Base-by-base conservation (phyloP, 2,113 vertebrate genomes). In the Amblyornis subalaris region DNA sequence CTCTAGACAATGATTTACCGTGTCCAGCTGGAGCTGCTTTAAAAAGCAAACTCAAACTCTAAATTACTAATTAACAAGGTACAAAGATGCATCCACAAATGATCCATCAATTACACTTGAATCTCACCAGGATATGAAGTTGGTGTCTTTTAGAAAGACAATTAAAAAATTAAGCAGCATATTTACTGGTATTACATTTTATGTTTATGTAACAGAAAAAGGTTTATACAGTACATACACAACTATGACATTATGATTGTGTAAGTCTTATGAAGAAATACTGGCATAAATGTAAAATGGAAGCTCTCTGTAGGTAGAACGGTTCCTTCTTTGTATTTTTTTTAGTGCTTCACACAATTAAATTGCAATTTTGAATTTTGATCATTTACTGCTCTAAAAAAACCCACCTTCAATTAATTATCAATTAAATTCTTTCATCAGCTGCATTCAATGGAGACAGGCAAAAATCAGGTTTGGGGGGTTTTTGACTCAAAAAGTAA, bases 11-110 rank as follows among this genome's bases (percentile, higher is more conserved):
- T 85, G 62, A 96, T 92, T 81, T 95, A 92, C 75, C 80, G 33
- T 67, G 87, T 90, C 93, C 86, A 96, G 40, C 65, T 96, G 73
- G 29, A 88, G 42, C 21, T 58, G 17, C 35, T 94, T 82, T 93
- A 82, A 93, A 95, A 94, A 95, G 65, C 36, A 95, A 94, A 92
- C 66, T 90, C 71, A 85, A 45, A 90, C 25, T 88, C 51, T 87
- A 89, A 76, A 85, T 93, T 86, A 88, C 70, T 88, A 94, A 91
- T 86, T 93, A 89, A 86, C 45, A 61, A 88, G 42, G 69, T 50
- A 85, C 44, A 82, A 88, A 94, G 85, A 77, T 61, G n/a, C 33
- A 65, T 91, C 51, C 62, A 88, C n/a, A 80, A 95, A 94, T 1
- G 4, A 81, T 67, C 36, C 54, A 91, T 94, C 83, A 93, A 55